Conservation (phyloP, 2,797 vertebrate species). For the Urocyon cinereoargenteus region DNA sequence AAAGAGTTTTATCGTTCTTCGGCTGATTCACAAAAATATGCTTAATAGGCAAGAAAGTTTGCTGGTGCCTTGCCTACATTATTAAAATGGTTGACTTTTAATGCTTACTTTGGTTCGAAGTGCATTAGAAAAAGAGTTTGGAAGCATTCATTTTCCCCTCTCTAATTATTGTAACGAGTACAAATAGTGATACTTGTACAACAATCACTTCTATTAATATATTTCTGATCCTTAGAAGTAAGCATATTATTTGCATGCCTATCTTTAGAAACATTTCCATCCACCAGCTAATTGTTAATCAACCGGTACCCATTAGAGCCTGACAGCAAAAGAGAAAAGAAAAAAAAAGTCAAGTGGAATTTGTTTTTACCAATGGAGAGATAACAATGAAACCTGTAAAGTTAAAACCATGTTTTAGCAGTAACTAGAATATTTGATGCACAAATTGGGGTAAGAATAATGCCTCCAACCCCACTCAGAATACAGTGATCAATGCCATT, state of each 20-base stretch:
- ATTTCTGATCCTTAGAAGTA: slow-evolving; percentile 63
- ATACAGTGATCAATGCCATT: background rate
- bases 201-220: slow-evolving; percentile 35
- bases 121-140: background rate
- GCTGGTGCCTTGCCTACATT: background rate
- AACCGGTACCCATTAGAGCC: background rate
- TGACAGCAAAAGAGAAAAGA: background rate
- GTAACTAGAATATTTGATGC: background rate
- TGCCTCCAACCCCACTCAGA: background rate
- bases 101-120: slow-evolving; percentile 30
- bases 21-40: background rate
- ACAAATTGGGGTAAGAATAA: background rate
- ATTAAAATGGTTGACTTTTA: background rate
- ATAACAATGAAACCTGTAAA: background rate
- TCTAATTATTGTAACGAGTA: slow-evolving; percentile 22
- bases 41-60: background rate
- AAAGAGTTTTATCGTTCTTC: background rate
- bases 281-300: slow-evolving; percentile 33
- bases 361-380: background rate
- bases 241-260: slow-evolving; percentile 56
- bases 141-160: slow-evolving; percentile 38
- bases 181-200: slow-evolving; percentile 39
- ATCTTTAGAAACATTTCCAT: slow-evolving; percentile 67
- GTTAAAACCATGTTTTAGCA: background rate
- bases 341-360: background rate